phyloP scores from a whole-genome alignment of 23 tunicate genomes.

The Trididemnum miniatum region DNA sequence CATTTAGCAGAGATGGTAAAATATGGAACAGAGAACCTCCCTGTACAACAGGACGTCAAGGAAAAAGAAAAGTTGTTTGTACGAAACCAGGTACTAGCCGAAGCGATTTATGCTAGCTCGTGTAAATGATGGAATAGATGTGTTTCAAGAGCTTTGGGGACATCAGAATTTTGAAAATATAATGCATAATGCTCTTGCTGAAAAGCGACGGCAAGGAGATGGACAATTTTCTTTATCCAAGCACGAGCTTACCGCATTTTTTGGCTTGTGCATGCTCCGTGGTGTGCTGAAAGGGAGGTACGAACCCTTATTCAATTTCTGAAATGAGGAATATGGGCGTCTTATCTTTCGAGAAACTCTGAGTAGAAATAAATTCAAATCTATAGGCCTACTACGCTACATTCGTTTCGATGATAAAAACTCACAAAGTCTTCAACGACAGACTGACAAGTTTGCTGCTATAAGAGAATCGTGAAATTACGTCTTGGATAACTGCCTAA shows the following conservation, averaged over 20 bases:
- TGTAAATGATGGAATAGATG: slow-evolving; percentile 13
- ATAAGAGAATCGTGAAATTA: slow-evolving; percentile 27
- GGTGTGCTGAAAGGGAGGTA: slow-evolving; percentile 13
- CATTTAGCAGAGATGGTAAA: too few relatives aligned
- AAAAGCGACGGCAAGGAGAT: slow-evolving; percentile 12
- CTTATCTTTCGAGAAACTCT: slow-evolving; percentile 27
- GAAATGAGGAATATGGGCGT: slow-evolving; percentile 23
- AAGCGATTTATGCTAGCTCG: slow-evolving; percentile 34
- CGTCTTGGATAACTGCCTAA: slow-evolving; percentile 27
- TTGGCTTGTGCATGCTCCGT: slow-evolving; percentile 24
- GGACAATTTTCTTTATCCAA: slow-evolving; percentile 19
- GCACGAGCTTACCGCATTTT: slow-evolving; percentile 20
- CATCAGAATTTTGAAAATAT: slow-evolving; percentile 28
- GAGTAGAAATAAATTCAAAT: slow-evolving; percentile 26
- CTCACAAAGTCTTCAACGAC: slow-evolving; percentile 24
- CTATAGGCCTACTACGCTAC: slow-evolving; percentile 8
- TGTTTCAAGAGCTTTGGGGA: slow-evolving; percentile 30
- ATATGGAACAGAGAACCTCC: too few relatives aligned
- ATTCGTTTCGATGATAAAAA: slow-evolving; percentile 42
- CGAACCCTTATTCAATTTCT: slow-evolving; percentile 12
- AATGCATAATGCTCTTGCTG: slow-evolving; percentile 4
- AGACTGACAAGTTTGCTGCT: slow-evolving; percentile 38
- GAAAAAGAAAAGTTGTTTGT: slow-evolving; percentile 17
- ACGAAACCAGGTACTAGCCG: slow-evolving; percentile 35
- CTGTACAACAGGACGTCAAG: too few relatives aligned